Base-by-base conservation (phyloP, 2,797 vertebrate genomes). In the Scarus forsteni region DNA sequence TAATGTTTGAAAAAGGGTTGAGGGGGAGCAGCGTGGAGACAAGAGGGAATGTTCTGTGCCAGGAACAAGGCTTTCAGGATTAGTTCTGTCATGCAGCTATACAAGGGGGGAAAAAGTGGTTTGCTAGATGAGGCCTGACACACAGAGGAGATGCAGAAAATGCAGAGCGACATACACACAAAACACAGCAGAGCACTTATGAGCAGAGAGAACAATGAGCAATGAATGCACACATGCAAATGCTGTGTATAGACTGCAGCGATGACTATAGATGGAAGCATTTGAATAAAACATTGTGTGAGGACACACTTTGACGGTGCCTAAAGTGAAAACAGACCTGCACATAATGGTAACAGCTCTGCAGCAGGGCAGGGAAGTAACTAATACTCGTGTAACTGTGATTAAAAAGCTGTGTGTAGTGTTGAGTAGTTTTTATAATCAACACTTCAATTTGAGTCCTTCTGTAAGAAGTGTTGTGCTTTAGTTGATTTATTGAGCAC, bases 21-120 rank as follows among this genome's bases (percentile, higher is more conserved):
- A 72, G 62, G 18, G 61, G 75, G 74, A 71, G 56, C 34, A n/a
- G 66, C 18, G 65, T 54, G 42, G 60, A 80, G 55, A 75, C 42
- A 68, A 63, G 71, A 76, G 73, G 69, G 58, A 70, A 81, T 80
- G 73, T 65, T 84, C 69, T 80, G 80, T 85, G 83, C 75, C 78
- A 83, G 77, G 57, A 85, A 83, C 77, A 79, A 82, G 79, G 78
- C 73, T 91, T 89, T 89, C 54, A 74, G 81, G 73, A 91, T 93
- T 89, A 87, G 52, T 78, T 87, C 69, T 77, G 81, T 89, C 68
- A 73, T 46, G 80, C 73, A 75, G 68, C 75, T 79, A 35, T 51
- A 79, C 68, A 66, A 73, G 79, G 34, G 71, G 46, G 75, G 80
- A 79, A 85, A 87, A 71, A 72, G 82, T 65, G 75, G 73, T 70